Evolutionary conservation across 2,888 invertebrate species (phyloP).

Genomic region (Seladonia tumulorum): DNA sequence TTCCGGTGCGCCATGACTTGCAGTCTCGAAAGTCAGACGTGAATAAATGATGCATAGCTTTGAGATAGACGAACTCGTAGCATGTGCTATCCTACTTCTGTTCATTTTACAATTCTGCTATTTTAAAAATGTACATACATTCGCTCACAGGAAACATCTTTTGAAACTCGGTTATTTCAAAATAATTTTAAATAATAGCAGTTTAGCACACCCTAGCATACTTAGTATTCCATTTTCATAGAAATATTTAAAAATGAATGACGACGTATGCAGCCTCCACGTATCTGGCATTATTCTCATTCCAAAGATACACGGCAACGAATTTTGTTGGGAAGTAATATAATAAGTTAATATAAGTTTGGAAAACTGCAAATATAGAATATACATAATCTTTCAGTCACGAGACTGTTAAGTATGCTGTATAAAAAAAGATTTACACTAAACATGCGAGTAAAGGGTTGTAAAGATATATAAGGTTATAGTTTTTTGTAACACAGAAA

Average conservation of each 20-base stretch:
- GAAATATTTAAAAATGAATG: no score
- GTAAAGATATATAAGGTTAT: background rate
- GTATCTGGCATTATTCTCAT: no score
- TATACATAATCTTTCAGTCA: no score
- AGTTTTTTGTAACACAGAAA: background rate
- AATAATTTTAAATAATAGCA: background rate
- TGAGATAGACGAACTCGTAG: background rate
- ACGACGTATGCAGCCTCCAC: no score
- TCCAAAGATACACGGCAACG: no score
- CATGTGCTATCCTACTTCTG: background rate
- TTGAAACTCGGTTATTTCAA: background rate
- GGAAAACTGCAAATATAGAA: no score
- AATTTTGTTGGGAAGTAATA: no score
- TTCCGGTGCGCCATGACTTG: background rate
- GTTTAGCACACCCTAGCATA: background rate
- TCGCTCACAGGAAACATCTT: background rate
- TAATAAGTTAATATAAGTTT: no score
- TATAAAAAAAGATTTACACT: background rate
- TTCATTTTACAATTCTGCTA: background rate
- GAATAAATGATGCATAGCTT: slow-evolving; percentile 16
- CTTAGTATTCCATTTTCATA: background rate
- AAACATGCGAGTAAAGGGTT: background rate
- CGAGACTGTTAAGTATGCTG: no score
- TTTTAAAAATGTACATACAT: background rate
- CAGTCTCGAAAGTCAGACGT: slow-evolving; percentile 11